These are phyloP conservation scores for Gymnarchus niloticus DNA, from an alignment of 2,113 vertebrate genomes.

Conservation along the genomic window DNA sequence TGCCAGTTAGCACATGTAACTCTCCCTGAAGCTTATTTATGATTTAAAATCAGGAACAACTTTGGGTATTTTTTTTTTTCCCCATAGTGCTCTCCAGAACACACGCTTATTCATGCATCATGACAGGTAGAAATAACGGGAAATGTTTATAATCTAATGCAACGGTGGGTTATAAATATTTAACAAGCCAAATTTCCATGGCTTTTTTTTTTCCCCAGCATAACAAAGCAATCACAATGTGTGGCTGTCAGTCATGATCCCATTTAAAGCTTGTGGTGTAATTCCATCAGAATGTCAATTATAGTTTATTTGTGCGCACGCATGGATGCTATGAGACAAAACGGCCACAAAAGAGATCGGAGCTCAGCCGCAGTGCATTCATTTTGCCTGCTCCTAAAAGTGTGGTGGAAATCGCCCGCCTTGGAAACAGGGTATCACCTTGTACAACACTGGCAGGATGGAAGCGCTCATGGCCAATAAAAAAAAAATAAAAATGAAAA, in stretches of 20 bases:
- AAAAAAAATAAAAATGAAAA: background rate
- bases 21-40: slow-evolving; percentile 32
- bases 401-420: background rate
- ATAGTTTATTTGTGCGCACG: slow-evolving; percentile 19
- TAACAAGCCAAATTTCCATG: slow-evolving; percentile 36
- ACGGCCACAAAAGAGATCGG: slow-evolving; percentile 19
- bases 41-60: slow-evolving; percentile 32
- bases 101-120: slow-evolving; percentile 34
- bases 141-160: slow-evolving; percentile 33
- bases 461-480: background rate
- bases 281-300: slow-evolving; percentile 31
- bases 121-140: slow-evolving; percentile 30
- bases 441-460: background rate
- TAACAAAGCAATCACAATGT: slow-evolving; percentile 33
- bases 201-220: slow-evolving; percentile 4
- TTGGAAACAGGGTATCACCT: slow-evolving; percentile 11
- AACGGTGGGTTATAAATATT: slow-evolving; percentile 35
- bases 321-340: slow-evolving; percentile 20
- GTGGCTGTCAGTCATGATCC: slow-evolving; percentile 15
- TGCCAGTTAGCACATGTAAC: slow-evolving; percentile 36
- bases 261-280: slow-evolving; percentile 21
- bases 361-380: slow-evolving; percentile 1
- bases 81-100: slow-evolving; percentile 28
- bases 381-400: slow-evolving; percentile 7
- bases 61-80: slow-evolving; percentile 28